A percentile compares a stretch with the other conserved stretches of the same genome.
These are phyloP conservation scores for Drosophila obscura DNA, from an alignment of 1,140 invertebrate genomes.

Conservation along the genomic window DNA sequence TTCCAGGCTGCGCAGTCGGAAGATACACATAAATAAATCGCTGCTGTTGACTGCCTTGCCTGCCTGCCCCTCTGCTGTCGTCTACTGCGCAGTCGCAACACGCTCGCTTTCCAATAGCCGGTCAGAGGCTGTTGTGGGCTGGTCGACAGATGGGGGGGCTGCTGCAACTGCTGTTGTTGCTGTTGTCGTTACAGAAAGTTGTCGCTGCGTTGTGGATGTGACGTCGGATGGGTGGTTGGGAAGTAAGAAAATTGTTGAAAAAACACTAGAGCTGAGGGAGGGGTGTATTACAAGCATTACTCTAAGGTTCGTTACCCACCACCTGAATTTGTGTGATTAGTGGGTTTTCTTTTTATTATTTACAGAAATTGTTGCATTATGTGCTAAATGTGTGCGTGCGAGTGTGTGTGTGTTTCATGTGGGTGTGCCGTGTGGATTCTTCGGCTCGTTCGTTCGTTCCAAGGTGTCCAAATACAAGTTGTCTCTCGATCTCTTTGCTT, in stretches of 20 bases:
- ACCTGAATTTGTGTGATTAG: conserved; percentile 54
- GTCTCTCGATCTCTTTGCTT: too few species aligned
- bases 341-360: conserved; percentile 63
- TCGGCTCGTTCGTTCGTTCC: neutral
- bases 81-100: conserved; percentile 50
- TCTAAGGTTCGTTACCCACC: conserved; percentile 39
- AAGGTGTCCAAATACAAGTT: neutral
- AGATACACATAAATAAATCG: too few species aligned
- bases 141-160: neutral
- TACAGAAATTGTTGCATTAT: conserved; percentile 65
- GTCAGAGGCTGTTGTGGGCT: conserved; percentile 28
- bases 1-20: neutral
- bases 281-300: conserved; percentile 18
- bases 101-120: conserved; percentile 63
- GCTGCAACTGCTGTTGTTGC: conserved; percentile 10
- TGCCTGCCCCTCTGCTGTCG: neutral
- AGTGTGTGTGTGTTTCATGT: conserved; percentile 14
- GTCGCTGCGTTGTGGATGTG: conserved; percentile 8
- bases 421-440: conserved; percentile 6
- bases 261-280: conserved; percentile 11
- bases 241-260: conserved; percentile 17
- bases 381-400: conserved; percentile 42
- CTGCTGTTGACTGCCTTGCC: neutral
- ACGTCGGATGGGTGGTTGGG: neutral
- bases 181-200: conserved; percentile 9